A percentile compares a stretch with the other conserved stretches of the same genome.
These are phyloP conservation scores for Parus major DNA, from an alignment of 2,113 vertebrate genomes.

Conservation along the genomic window DNA sequence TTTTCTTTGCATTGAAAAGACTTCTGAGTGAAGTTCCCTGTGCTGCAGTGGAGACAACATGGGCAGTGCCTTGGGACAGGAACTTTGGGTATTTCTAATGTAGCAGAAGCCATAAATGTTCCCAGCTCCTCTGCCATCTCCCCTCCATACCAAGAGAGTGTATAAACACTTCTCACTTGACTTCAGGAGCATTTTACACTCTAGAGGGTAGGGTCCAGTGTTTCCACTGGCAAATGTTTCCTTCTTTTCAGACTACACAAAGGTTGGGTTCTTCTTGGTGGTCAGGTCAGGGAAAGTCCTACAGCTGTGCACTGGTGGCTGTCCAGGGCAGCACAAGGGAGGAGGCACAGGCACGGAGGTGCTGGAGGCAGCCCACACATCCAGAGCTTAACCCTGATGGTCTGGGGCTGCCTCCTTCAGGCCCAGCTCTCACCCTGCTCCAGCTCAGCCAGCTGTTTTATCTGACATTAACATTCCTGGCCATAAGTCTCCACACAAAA, in stretches of 20 bases:
- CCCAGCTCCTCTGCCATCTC: neutral
- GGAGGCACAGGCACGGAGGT: neutral
- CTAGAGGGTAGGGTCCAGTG: neutral
- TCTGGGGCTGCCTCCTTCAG: neutral
- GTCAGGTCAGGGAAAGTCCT: neutral
- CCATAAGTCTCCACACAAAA: neutral
- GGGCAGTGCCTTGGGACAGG: neutral
- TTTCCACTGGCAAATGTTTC: neutral
- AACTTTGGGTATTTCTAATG: neutral
- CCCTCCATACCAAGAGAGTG: accelerated
- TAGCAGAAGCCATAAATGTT: neutral
- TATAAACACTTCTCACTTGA: neutral
- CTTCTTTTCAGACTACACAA: neutral
- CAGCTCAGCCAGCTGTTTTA: neutral
- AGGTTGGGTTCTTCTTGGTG: neutral
- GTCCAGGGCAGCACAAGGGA: neutral
- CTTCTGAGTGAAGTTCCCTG: neutral
- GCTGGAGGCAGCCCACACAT: neutral
- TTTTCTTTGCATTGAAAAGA: neutral
- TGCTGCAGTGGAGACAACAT: neutral
- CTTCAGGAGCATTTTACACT: neutral
- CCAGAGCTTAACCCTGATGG: neutral
- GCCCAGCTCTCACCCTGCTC: neutral
- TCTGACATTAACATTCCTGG: neutral
- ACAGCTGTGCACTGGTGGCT: neutral